Percentiles rank a stretch among this genome's conserved stretches.
Evolutionary conservation across 2,888 invertebrate genomes (phyloP).

Genomic region (Apamea crenata): DNA sequence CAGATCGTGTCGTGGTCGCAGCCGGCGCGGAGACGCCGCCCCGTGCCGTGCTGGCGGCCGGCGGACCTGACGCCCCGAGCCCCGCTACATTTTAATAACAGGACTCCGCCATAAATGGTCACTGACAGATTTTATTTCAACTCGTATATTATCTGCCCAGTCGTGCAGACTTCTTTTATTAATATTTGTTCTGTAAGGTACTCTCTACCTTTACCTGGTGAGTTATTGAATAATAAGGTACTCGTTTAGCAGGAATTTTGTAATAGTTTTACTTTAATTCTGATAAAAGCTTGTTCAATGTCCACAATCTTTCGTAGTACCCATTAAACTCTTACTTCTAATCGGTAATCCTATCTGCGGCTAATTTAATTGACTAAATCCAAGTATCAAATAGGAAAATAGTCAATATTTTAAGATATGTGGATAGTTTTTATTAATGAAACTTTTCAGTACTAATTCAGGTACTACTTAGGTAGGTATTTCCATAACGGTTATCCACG

Average conservation of each 20-base stretch:
- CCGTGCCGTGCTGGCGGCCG: constrained; percentile 50
- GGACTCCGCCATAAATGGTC: constrained; percentile 87
- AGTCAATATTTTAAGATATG: too few species aligned
- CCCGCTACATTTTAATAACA: constrained; percentile 89
- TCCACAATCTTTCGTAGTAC: background rate
- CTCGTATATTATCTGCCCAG: constrained; percentile 85
- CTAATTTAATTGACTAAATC: background rate
- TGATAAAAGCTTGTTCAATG: background rate
- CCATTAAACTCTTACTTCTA: background rate
- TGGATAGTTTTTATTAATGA: too few species aligned
- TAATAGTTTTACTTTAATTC: background rate
- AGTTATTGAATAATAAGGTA: constrained; percentile 11
- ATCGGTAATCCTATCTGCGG: background rate
- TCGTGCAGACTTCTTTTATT: constrained; percentile 81
- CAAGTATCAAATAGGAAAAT: background rate
- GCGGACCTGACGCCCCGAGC: constrained; percentile 73
- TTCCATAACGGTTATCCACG: too few species aligned
- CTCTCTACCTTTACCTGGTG: constrained; percentile 39
- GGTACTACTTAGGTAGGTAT: too few species aligned
- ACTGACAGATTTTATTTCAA: constrained; percentile 89
- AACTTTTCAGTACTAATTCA: too few species aligned
- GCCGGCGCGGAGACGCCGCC: constrained; percentile 83
- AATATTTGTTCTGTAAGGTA: constrained; percentile 70
- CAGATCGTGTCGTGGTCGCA: constrained; percentile 86
- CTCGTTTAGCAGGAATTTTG: background rate